Evolutionary conservation across 2,888 invertebrate species (phyloP), one percentile per base, ranked within the genome.

Genomic region (Macrophya annulata): DNA sequence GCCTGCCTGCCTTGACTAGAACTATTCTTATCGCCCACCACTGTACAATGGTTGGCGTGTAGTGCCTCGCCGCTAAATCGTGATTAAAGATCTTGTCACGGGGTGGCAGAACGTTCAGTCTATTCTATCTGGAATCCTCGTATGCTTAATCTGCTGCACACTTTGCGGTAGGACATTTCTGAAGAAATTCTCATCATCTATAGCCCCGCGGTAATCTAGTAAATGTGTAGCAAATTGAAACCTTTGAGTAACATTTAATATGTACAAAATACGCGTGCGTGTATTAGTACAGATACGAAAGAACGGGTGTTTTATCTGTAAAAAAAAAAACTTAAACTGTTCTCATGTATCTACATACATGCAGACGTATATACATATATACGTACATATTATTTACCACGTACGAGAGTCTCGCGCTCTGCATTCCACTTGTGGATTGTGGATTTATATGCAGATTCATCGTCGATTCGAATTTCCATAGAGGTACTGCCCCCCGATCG

Each of bases 31-130:
- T 93, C 93, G 90, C 88, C 86, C 87, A 48, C 89, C 88, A 9
- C 68, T 83, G 45, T 87, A 88, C 91, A 90, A 89, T 90, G 90
- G 91, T 89, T 91, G 90, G 90, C 90, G 91, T 90, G 91, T 90
- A 89, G 90, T 90, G 90, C 72, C 84, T 83, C 85, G 87, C 84
- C 85, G 88, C 90, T 91, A 90, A 91, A 92, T 92, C 91, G 91
- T 90, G 93, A 93, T 93, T 91, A 90, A 91, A 92, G 93, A 93
- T 93, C 93, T 93, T 92, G 93, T 91, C 92, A 89, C 90, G 90
- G 90, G 90, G 88, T 89, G 89, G 88, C 85, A 87, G 40, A 72
- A 74, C 84, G 84, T 37, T 83, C 84, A 51, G 84, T 51, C 40
- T 72, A 45, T 82, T 85, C 65, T 72, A 71, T 72, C 85, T 71